Evolutionary conservation across 2,797 vertebrate genomes (phyloP).

Genomic region (Amniataba percoides): DNA sequence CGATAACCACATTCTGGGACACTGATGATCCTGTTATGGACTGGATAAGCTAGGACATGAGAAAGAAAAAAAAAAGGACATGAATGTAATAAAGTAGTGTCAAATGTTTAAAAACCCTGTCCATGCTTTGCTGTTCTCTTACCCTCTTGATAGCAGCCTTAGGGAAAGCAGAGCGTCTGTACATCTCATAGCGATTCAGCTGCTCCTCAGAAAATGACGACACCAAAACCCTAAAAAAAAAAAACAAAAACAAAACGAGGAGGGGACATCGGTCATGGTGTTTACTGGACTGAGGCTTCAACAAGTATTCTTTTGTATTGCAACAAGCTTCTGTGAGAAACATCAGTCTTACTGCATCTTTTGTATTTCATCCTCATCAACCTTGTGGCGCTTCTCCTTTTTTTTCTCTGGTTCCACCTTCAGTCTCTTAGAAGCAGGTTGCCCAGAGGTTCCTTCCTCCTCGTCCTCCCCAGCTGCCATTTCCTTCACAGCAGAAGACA

Average conservation of each 20-base stretch:
- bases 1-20: conserved; percentile 99
- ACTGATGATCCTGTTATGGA: conserved; percentile 98
- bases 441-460: conserved; percentile 84
- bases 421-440: conserved; percentile 86
- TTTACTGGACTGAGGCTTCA: background rate
- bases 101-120: background rate
- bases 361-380: conserved; percentile 99
- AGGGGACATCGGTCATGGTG: accelerated
- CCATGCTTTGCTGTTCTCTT: conserved; percentile 26
- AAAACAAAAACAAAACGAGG: background rate
- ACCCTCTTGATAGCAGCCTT: conserved; percentile 98
- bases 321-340: background rate
- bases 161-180: conserved; percentile 95
- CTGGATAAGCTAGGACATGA: conserved; percentile 90
- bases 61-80: background rate
- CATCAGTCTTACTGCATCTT: conserved; percentile 95
- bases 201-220: conserved; percentile 99
- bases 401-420: conserved; percentile 95
- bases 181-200: conserved; percentile 98
- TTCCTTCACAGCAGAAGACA: conserved; percentile 64
- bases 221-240: conserved; percentile 92
- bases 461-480: conserved; percentile 82
- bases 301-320: background rate
- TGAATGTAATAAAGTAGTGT: background rate
- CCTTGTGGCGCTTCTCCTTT: conserved; percentile 95